Evolutionary conservation across 2,888 invertebrate genomes (phyloP).

Genomic region (Cacoxenus indagator): DNA sequence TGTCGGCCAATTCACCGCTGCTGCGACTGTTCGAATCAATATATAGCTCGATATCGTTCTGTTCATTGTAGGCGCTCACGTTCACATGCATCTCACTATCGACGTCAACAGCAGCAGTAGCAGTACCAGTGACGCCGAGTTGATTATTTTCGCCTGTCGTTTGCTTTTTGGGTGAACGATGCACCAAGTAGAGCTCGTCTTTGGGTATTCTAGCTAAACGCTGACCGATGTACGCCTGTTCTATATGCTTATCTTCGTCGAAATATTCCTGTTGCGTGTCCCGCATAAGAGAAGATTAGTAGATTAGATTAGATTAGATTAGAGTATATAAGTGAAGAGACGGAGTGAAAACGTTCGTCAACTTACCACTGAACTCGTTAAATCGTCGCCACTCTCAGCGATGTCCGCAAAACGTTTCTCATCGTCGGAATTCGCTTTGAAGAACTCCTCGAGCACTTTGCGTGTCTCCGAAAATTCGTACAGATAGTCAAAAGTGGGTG

Average conservation of each 20-base stretch:
- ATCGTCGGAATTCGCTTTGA: conserved; percentile 80
- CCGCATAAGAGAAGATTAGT: conserved; percentile 34
- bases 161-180: conserved; percentile 65
- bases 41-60: conserved; percentile 70
- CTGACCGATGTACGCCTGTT: conserved; percentile 70
- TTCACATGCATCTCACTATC: conserved; percentile 47
- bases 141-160: not conserved
- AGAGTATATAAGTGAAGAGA: too few relatives aligned
- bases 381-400: conserved; percentile 67
- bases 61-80: conserved; percentile 56
- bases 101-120: not conserved
- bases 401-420: conserved; percentile 70
- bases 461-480: conserved; percentile 94
- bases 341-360: too few relatives aligned
- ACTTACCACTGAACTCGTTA: conserved; percentile 62
- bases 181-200: conserved; percentile 67
- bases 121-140: not conserved
- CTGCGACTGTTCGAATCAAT: conserved; percentile 70
- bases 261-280: conserved; percentile 58
- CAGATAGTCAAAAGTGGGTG: conserved; percentile 86
- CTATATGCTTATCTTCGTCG: conserved; percentile 63
- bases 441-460: conserved; percentile 93
- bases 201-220: conserved; percentile 70
- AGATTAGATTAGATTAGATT: not conserved
- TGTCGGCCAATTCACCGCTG: conserved; percentile 68